Evolutionary conservation across 2,888 invertebrate genomes (phyloP), one percentile per base, ranked within the genome.

Genomic region (Cheilosia vernalis): DNA sequence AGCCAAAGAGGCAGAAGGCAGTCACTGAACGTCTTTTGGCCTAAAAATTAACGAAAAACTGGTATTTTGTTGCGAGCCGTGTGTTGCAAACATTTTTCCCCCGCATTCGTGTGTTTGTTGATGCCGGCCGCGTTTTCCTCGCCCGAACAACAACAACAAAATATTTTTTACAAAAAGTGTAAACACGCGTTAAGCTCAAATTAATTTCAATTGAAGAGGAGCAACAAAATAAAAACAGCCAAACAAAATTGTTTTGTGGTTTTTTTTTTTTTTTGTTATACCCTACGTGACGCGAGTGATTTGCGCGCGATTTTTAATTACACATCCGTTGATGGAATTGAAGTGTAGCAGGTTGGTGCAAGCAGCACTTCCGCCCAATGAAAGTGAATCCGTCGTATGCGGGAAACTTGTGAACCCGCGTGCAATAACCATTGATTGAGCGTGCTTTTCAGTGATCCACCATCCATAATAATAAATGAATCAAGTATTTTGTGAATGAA

Each of bases 31-130:
- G 85, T 67, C 85, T 85, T 85, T 85, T 85, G 85, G 85, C 85
- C 85, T 85, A 85, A 85, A 85, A 85, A 81, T 85, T 85, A 76
- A 85, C 63, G 81, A 85, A 85, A 85, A 85, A 81, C 85, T 85
- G 85, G 85, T 85, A 85, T 85, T 85, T 85, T 33, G 74, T 80
- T 76, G 76, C 76, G 76, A 85, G 61, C 67, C 76, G 80, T 76
- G 66, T 74, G 70, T 70, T 79, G 61, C 63, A 40, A 81, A 49
- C 67, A 72, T 77, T 77, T 85, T 85, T 81, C 85, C 74, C 72
- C 81, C 76, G 80, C 84, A 84, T 74, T 85, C 72, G 67, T 81
- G 67, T 53, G 40, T 79, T 78, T 19, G 61, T 61, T n/a, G 49
- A 30, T 61, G 17, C 40, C 13, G 53, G 27, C 56, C 79, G 83